Percentiles rank a stretch among this genome's conserved stretches.
Conservation (phyloP, 2,113 vertebrate species). For the Uropsilus gracilis region DNA sequence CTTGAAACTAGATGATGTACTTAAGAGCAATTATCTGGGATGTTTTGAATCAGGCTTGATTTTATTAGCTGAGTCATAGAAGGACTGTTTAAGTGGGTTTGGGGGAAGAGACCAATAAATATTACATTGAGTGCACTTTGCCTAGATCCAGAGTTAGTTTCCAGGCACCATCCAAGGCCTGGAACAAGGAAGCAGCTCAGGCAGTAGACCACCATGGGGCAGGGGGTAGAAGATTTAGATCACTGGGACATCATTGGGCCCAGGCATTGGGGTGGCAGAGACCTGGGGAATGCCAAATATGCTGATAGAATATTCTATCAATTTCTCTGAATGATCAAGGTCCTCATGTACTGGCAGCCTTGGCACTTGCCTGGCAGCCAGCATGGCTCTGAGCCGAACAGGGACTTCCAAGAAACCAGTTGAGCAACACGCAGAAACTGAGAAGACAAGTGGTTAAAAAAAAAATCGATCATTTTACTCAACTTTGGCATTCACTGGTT, state of each 20-base stretch:
- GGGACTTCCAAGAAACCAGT: no score
- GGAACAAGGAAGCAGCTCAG: neutral
- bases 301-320: neutral
- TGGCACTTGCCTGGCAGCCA: no score
- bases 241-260: neutral
- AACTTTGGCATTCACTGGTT: neutral
- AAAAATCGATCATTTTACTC: neutral
- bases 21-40: no score
- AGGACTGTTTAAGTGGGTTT: no score
- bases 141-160: neutral
- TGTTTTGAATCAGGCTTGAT: no score
- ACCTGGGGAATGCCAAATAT: neutral
- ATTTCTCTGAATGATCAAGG: neutral
- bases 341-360: rapidly evolving
- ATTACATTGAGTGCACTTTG: neutral
- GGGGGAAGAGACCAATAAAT: no score
- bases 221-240: rapidly evolving
- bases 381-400: neutral
- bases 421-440: neutral
- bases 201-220: neutral
- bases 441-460: neutral
- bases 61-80: no score
- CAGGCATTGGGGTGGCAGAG: neutral
- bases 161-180: neutral
- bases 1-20: no score